These are phyloP conservation scores for Ibidorhyncha struthersii DNA, from an alignment of 2,113 vertebrate species.

Conservation along the genomic window DNA sequence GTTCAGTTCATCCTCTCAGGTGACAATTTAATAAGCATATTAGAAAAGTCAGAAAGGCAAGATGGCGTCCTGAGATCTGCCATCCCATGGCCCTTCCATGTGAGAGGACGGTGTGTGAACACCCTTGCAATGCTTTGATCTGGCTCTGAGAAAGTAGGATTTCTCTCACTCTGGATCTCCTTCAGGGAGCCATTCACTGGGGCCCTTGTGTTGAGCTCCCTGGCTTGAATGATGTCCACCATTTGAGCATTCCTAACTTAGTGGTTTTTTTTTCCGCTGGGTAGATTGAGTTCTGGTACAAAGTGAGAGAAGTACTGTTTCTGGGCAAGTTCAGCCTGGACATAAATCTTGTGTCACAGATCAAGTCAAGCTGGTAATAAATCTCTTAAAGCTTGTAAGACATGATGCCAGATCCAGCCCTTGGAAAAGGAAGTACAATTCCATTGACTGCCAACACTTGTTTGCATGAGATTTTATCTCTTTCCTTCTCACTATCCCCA, in stretches of 20 bases:
- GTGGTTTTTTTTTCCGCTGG: neutral
- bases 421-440: constrained; percentile 29
- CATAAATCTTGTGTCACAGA: constrained; percentile 64
- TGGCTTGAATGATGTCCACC: neutral
- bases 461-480: constrained; percentile 40
- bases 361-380: constrained; percentile 50
- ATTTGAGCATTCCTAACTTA: neutral
- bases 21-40: neutral
- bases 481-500: neutral
- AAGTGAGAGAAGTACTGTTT: constrained; percentile 3
- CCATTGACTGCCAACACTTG: constrained; percentile 21
- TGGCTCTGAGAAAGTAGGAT: neutral
- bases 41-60: neutral
- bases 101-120: neutral
- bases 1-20: neutral
- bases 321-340: constrained; percentile 20
- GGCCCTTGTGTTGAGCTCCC: neutral
- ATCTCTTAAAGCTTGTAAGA: constrained; percentile 51
- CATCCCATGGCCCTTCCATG: neutral
- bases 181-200: neutral
- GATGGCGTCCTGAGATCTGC: neutral
- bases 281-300: neutral
- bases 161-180: neutral
- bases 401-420: neutral
- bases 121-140: neutral